phyloP scores from a whole-genome alignment of 2,797 vertebrate genomes.

The Acipenser oxyrinchus region DNA sequence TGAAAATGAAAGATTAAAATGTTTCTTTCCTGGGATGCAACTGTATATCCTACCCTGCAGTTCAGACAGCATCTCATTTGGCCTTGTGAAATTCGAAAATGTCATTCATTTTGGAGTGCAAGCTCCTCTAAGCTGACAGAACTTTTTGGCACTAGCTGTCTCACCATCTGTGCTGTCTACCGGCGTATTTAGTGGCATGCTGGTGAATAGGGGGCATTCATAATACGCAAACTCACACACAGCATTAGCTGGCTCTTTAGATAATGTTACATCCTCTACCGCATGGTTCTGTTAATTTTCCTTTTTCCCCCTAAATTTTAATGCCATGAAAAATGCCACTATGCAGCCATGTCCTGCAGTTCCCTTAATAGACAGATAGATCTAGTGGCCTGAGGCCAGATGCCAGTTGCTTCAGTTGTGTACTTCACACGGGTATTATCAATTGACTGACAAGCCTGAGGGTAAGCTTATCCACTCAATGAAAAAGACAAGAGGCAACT shows the following conservation, averaged over 20 bases:
- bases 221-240: conserved; percentile 7
- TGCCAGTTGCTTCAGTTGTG: neutral
- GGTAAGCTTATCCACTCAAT: neutral
- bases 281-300: too few species aligned
- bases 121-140: neutral
- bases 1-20: too few species aligned
- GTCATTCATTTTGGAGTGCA: neutral
- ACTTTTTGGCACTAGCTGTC: neutral
- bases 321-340: neutral
- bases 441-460: neutral
- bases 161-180: neutral
- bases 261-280: neutral
- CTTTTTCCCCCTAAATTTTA: neutral
- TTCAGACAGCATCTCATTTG: too few species aligned
- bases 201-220: conserved; percentile 8
- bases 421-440: conserved; percentile 12
- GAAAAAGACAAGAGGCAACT: neutral
- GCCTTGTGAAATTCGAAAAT: neutral
- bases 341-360: neutral
- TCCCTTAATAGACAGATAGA: neutral
- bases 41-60: too few species aligned
- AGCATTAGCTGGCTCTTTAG: neutral
- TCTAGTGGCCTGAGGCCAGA: neutral
- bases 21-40: too few species aligned
- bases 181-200: neutral